These are phyloP conservation scores for Cacajao melanocephalus DNA, from an alignment of 2,797 vertebrate species.

Conservation along the genomic window DNA sequence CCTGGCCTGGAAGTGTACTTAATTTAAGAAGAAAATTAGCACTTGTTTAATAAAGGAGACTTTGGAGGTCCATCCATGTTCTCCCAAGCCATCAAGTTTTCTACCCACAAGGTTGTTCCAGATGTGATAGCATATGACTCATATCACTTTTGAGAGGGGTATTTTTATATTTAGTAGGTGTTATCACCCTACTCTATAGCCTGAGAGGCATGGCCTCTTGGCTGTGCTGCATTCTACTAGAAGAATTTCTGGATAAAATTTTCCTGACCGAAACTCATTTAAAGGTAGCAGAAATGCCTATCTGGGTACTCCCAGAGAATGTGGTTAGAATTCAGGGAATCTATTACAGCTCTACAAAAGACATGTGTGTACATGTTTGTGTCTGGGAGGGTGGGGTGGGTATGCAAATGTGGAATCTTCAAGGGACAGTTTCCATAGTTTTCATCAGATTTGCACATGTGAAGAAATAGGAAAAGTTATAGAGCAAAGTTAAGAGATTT, in stretches of 20 bases:
- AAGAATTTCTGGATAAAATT: neutral
- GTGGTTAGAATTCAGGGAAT: neutral
- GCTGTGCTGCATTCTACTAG: neutral
- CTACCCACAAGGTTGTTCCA: neutral
- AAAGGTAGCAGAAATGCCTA: neutral
- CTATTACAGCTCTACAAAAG: neutral
- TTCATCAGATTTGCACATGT: conserved; percentile 28
- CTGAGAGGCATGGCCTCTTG: neutral
- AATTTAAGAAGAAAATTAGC: neutral
- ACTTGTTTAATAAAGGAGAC: neutral
- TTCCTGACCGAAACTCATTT: conserved; percentile 41
- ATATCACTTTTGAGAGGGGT: neutral
- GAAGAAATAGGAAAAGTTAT: neutral
- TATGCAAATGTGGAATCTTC: neutral
- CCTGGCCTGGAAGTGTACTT: neutral
- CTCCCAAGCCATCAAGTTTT: neutral
- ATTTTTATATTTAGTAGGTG: neutral
- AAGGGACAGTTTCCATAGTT: neutral
- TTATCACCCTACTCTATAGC: neutral
- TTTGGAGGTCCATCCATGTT: neutral
- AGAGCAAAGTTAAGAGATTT: neutral
- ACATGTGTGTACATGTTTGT: neutral
- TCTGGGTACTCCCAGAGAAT: neutral
- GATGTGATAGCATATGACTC: neutral
- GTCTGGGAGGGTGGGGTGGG: neutral